Evolutionary conservation across 2,888 invertebrate species (phyloP).

Genomic region (Crematogaster levior): DNA sequence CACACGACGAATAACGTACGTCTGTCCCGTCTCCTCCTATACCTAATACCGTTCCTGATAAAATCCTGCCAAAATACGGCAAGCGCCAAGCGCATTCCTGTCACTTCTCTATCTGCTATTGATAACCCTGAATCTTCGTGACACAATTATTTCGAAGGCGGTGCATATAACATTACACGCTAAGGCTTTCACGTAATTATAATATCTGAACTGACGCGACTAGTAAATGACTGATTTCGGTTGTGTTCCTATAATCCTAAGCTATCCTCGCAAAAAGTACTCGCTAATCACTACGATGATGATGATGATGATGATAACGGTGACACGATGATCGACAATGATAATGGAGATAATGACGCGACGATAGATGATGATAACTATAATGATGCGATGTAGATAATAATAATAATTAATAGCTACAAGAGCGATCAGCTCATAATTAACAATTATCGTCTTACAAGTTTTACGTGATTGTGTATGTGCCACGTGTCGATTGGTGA

Average conservation of each 20-base stretch:
- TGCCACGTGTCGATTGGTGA: constrained; percentile 19
- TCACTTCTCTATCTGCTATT: constrained; percentile 30
- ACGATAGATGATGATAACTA: constrained; percentile 33
- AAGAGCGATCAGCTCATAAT: constrained; percentile 35
- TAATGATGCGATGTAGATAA: constrained; percentile 8
- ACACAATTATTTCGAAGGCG: constrained; percentile 54
- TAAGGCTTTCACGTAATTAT: constrained; percentile 69
- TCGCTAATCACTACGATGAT: constrained; percentile 33
- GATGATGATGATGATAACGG: constrained; percentile 31
- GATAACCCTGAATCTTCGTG: constrained; percentile 57
- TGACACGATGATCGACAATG: constrained; percentile 26
- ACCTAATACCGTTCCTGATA: not conserved
- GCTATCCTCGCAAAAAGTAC: constrained; percentile 22
- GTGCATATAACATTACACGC: constrained; percentile 61
- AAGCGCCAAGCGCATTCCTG: constrained; percentile 15
- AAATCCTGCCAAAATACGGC: constrained; percentile 15
- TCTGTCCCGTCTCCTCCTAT: not conserved
- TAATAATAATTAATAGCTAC: constrained; percentile 48
- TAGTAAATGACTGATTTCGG: constrained; percentile 85
- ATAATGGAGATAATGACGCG: not conserved
- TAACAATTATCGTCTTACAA: constrained; percentile 47
- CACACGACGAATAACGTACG: not conserved
- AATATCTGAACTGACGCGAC: constrained; percentile 81
- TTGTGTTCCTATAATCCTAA: constrained; percentile 75
- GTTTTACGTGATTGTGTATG: constrained; percentile 27